Base-by-base conservation (phyloP, 2,888 invertebrate species). In the Polyommatus icarus region DNA sequence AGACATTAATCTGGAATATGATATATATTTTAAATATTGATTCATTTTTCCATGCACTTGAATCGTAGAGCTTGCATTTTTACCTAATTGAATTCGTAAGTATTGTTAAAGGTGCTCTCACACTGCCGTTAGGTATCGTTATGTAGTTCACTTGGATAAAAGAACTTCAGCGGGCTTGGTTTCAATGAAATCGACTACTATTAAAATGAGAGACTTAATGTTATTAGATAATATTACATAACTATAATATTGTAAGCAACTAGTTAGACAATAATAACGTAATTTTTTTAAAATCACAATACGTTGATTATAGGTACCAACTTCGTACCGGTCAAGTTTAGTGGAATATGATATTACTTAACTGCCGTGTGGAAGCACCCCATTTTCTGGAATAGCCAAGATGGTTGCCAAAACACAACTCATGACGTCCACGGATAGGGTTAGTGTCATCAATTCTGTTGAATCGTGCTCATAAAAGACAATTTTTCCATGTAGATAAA, bases 391-490 rank as follows among this genome's bases (percentile, higher is more conserved):
- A 87, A 82, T 86, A 90, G 93, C 93, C 93, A 92, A 92, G 91
- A 87, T 85, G 89, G 92, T 89, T 93, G 93, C 93, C 93, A 93
- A 93, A 92, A 87, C 83, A 87, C 82, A 84, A 84, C 84, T 87
- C 85, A 85, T 90, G 87, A 84, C 89, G 88, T 91, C 89, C 90
- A 87, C 86, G 46, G 84, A 83, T 81, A 82, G 12, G 10, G 46
- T 73, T 72, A 73, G 73, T 46, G 29, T 29, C 6, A 54, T 75
- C 12, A 50, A 32, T 75, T 75, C 29, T 75, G 15, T 50, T 50
- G 54, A 84, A 85, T 84, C 87, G 86, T 92, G 93, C 93, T 93
- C 92, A 92, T 88, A 91, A 93, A 93, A 92, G 93, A 92, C 92
- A 93, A 91, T 88, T 88, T 86, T 85, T 83, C 80, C 78, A 80